Conservation (phyloP, 53 echinoderm and acorn worm species). For the Hippasteria phrygiana region DNA sequence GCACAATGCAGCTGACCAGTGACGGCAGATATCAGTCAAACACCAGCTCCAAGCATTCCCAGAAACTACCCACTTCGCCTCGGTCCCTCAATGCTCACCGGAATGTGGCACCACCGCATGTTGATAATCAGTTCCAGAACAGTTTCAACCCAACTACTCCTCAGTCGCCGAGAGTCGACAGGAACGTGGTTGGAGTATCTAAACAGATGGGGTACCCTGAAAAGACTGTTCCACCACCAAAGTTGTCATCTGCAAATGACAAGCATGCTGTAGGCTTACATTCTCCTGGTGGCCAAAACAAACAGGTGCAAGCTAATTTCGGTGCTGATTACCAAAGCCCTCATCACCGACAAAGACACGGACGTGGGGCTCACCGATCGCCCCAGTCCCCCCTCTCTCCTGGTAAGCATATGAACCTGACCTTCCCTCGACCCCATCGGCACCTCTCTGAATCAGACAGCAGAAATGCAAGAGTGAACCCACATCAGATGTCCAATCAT, state of each 20-base stretch:
- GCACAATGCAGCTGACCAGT: conserved; percentile 4
- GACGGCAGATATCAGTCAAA: neutral
- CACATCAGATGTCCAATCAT: neutral
- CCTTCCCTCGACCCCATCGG: conserved; percentile 52
- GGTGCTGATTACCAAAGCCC: neutral
- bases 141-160: neutral
- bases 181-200: neutral
- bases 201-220: conserved; percentile 12
- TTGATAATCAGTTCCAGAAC: neutral
- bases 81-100: neutral
- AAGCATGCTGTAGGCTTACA: neutral
- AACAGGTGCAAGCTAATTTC: neutral
- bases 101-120: neutral
- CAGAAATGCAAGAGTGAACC: neutral
- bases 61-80: neutral
- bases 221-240: neutral
- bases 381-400: conserved; percentile 2
- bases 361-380: neutral
- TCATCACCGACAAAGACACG: conserved; percentile 23
- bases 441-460: conserved; percentile 47
- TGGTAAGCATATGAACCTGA: conserved; percentile 2
- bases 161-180: neutral
- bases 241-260: neutral
- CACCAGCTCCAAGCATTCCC: neutral
- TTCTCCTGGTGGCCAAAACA: neutral